Evolutionary conservation across 1,140 invertebrate genomes (phyloP).

Genomic region (Druon quercuslanigerum): DNA sequence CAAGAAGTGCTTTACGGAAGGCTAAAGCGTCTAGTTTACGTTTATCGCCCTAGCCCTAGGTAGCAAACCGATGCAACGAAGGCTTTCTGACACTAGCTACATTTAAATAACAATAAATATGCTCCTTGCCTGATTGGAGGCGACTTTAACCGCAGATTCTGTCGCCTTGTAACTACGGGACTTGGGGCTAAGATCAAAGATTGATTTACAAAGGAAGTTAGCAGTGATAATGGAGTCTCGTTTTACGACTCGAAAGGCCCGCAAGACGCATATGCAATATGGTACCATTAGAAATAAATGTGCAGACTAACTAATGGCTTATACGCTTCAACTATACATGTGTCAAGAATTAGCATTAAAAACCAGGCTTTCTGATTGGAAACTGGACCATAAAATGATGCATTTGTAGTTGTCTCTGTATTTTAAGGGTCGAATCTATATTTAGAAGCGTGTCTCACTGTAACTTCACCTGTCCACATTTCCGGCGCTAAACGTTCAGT

Average conservation of each 20-base stretch:
- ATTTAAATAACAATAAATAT: constrained; percentile 30
- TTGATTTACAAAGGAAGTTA: constrained; percentile 19
- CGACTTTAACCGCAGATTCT: constrained; percentile 24
- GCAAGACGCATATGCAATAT: too few relatives aligned
- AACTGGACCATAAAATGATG: too few relatives aligned
- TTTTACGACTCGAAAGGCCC: too few relatives aligned
- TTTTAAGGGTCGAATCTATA: not conserved
- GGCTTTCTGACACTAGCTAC: constrained; percentile 9
- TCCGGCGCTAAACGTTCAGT: constrained; percentile 1
- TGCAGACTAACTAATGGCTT: too few relatives aligned
- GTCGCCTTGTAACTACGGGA: constrained; percentile 4
- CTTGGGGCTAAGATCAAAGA: constrained; percentile 11
- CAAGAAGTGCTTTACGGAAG: not conserved
- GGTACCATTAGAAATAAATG: too few relatives aligned
- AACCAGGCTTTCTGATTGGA: too few relatives aligned
- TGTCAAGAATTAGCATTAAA: too few relatives aligned
- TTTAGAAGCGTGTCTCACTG: not conserved
- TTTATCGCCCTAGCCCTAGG: constrained; percentile 25
- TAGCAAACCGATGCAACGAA: not conserved
- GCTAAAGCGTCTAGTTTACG: constrained; percentile 23
- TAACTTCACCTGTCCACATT: not conserved
- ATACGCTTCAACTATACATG: too few relatives aligned
- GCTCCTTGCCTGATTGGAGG: constrained; percentile 7
- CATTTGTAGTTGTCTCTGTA: too few relatives aligned
- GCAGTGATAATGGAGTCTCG: too few relatives aligned